Evolutionary conservation across 1,140 invertebrate species (phyloP).

Genomic region (Ganaspis sp.): DNA sequence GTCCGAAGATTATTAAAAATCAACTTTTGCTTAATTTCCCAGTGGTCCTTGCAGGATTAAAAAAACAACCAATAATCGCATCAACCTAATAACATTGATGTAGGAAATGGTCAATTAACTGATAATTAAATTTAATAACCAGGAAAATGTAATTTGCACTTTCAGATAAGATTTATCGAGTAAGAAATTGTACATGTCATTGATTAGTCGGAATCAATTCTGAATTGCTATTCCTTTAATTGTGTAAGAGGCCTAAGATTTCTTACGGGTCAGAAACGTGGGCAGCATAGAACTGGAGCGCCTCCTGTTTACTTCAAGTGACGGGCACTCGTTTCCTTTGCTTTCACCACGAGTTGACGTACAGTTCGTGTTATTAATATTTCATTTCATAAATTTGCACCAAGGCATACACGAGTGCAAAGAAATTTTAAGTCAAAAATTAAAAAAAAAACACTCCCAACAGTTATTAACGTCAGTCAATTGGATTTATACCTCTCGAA

Average conservation of each 20-base stretch:
- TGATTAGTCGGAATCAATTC: constrained; percentile 16
- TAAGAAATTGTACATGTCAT: background rate
- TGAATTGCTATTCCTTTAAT: constrained; percentile 1
- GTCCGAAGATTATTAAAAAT: no score
- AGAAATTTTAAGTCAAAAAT: background rate
- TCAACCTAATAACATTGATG: no score
- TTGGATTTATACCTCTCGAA: no score
- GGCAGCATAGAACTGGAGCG: constrained; percentile 21
- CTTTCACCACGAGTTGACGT: constrained; percentile 19
- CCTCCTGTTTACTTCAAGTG: constrained; percentile 7
- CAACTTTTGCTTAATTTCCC: no score
- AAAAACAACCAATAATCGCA: no score
- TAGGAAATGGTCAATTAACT: no score
- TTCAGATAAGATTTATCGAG: background rate
- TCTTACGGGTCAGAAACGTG: constrained; percentile 15
- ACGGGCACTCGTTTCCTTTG: background rate
- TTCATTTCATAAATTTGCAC: background rate
- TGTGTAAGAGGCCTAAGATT: constrained; percentile 2
- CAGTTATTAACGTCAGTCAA: background rate
- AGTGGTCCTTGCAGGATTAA: no score
- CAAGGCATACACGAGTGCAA: background rate
- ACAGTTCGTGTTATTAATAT: background rate
- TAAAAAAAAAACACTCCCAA: background rate
- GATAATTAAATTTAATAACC: background rate
- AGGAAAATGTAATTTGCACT: constrained; percentile 1